Percentiles rank a stretch among this genome's conserved stretches.
Conservation (phyloP, 2,888 invertebrate species). For the Aspidiotus rigidus region DNA sequence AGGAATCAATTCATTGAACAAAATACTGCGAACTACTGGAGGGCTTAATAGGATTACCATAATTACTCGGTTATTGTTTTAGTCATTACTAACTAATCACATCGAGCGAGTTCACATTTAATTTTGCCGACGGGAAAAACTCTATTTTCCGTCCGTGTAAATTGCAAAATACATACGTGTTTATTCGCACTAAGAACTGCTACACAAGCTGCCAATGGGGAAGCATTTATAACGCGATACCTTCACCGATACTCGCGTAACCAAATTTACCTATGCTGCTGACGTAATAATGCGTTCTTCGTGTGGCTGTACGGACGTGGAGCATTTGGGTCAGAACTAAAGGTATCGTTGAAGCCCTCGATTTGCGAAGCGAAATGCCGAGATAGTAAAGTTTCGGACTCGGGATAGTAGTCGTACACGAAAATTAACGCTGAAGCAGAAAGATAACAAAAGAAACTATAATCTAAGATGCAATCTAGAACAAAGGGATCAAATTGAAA, state of each 20-base stretch:
- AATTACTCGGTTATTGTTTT: too few species aligned
- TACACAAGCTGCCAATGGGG: too few species aligned
- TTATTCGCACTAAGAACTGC: too few species aligned
- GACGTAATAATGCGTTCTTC: slow-evolving; percentile 69
- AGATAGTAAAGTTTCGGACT: slow-evolving; percentile 74
- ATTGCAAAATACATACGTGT: too few species aligned
- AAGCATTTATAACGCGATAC: too few species aligned
- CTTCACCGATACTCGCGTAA: too few species aligned
- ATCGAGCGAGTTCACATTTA: slow-evolving; percentile 9
- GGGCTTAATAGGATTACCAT: too few species aligned
- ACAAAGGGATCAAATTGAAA: too few species aligned
- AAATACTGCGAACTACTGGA: too few species aligned
- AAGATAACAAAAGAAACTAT: slow-evolving; percentile 6
- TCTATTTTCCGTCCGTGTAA: too few species aligned
- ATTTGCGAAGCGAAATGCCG: slow-evolving; percentile 64
- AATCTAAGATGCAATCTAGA: neutral
- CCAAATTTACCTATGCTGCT: slow-evolving; percentile 49
- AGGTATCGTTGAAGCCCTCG: slow-evolving; percentile 55
- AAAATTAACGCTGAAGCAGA: slow-evolving; percentile 71
- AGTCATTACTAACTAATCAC: neutral
- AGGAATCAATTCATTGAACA: too few species aligned
- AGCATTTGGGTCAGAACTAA: slow-evolving; percentile 71
- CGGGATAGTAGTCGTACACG: slow-evolving; percentile 91
- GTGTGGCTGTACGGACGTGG: slow-evolving; percentile 72
- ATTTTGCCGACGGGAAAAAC: neutral